These are phyloP conservation scores for Anolis carolinensis DNA, from an alignment of 2,113 vertebrate genomes.

Conservation along the genomic window DNA sequence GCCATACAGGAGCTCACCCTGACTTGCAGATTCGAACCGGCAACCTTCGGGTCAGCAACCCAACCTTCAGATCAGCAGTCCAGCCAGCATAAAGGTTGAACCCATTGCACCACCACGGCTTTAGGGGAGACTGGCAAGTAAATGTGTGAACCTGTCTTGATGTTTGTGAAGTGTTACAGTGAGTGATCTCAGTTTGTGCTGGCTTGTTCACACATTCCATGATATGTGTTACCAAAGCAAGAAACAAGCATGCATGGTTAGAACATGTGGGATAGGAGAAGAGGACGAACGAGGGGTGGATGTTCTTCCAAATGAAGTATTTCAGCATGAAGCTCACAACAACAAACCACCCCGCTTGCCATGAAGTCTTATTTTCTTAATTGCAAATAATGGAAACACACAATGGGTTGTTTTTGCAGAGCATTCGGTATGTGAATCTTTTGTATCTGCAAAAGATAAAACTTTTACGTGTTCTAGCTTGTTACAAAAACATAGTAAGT, in stretches of 20 bases:
- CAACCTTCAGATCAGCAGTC: too few species aligned
- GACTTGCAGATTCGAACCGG: too few species aligned
- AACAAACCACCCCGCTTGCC: constrained; percentile 49
- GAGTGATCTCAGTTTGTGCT: background rate
- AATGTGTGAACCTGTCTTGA: background rate
- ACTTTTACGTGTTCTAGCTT: constrained; percentile 39
- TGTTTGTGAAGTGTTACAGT: background rate
- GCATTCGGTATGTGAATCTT: constrained; percentile 57
- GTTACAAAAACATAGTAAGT: constrained; percentile 33
- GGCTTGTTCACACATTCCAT: background rate
- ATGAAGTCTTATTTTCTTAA: constrained; percentile 65
- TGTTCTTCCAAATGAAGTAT: too few species aligned
- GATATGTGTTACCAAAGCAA: too few species aligned
- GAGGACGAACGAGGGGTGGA: too few species aligned
- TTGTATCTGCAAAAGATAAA: constrained; percentile 41
- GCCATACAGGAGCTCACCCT: too few species aligned
- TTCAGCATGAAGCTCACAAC: too few species aligned
- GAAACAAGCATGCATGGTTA: too few species aligned
- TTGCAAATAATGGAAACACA: constrained; percentile 64
- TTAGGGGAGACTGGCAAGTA: background rate
- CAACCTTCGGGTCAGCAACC: too few species aligned
- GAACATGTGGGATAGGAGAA: too few species aligned
- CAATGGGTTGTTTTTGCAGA: constrained; percentile 70
- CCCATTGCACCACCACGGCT: too few species aligned
- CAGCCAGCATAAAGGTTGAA: too few species aligned